A percentile compares a stretch with the other conserved stretches of the same genome.
These are phyloP conservation scores for Lagorchestes hirsutus DNA, from an alignment of 2,797 vertebrate species.

Conservation along the genomic window DNA sequence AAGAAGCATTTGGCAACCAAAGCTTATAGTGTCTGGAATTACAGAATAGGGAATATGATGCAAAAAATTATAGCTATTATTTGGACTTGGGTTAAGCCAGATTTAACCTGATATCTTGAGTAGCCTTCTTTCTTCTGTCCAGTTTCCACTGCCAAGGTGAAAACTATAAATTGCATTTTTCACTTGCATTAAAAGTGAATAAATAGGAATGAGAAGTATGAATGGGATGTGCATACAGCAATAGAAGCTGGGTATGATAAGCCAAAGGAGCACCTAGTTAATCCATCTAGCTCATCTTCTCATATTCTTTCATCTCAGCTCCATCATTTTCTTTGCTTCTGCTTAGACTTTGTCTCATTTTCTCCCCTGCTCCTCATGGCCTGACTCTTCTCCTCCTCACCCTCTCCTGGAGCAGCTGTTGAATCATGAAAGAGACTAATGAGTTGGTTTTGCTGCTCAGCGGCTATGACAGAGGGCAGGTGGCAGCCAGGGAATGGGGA, in stretches of 20 bases:
- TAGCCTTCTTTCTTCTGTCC: constrained; percentile 24
- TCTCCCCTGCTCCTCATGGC: neutral
- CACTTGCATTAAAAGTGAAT: neutral
- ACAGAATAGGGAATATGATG: constrained; percentile 53
- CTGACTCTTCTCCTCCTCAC: neutral
- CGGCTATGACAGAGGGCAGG: neutral
- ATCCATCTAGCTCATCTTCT: neutral
- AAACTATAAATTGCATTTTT: constrained; percentile 28
- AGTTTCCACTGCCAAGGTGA: constrained; percentile 15
- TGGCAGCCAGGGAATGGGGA: neutral
- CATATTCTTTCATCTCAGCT: neutral
- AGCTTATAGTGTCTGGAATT: constrained; percentile 19
- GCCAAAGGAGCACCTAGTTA: neutral
- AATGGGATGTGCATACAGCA: neutral
- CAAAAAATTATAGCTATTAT: constrained; percentile 26
- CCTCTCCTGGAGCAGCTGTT: constrained; percentile 31
- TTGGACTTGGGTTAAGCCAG: constrained; percentile 62
- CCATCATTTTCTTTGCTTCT: too few species aligned
- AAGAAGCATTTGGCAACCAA: constrained; percentile 47
- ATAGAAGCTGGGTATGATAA: neutral
- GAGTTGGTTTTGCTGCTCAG: neutral
- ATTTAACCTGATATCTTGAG: constrained; percentile 27
- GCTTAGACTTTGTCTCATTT: neutral
- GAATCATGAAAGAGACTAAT: neutral
- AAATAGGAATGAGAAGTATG: neutral